These are phyloP conservation scores for Selenia dentaria DNA, from an alignment of 2,888 invertebrate genomes.

Conservation along the genomic window DNA sequence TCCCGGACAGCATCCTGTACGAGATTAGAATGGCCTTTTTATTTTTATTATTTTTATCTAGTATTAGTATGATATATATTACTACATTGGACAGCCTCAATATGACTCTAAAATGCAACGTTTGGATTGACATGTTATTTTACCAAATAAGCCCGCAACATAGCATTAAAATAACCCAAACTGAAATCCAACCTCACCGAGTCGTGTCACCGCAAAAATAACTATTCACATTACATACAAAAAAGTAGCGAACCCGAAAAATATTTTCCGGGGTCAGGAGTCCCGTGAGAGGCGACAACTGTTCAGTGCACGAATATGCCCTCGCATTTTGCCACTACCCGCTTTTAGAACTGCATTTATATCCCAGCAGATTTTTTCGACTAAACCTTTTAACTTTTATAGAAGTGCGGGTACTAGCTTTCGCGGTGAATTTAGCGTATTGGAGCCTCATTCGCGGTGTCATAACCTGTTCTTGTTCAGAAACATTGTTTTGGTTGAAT, in stretches of 20 bases:
- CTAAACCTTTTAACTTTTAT: slow-evolving; percentile 81
- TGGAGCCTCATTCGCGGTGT: slow-evolving; percentile 25
- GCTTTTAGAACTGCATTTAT: slow-evolving; percentile 70
- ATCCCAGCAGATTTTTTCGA: slow-evolving; percentile 64
- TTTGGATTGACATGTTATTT: too few relatives aligned
- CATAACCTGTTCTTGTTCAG: slow-evolving; percentile 11
- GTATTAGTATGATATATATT: too few relatives aligned
- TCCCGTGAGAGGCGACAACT: slow-evolving; percentile 68
- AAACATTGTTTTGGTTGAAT: slow-evolving; percentile 5
- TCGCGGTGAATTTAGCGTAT: slow-evolving; percentile 54
- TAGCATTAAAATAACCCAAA: not conserved
- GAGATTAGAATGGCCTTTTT: too few relatives aligned
- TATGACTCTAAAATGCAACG: too few relatives aligned
- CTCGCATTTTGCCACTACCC: slow-evolving; percentile 54
- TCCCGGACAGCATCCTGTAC: too few relatives aligned
- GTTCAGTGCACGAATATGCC: slow-evolving; percentile 50
- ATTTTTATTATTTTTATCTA: too few relatives aligned
- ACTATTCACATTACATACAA: slow-evolving; percentile 45
- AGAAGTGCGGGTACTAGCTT: slow-evolving; percentile 64
- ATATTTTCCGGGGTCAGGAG: slow-evolving; percentile 58
- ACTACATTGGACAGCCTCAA: too few relatives aligned
- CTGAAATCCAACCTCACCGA: slow-evolving; percentile 12
- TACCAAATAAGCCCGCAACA: too few relatives aligned
- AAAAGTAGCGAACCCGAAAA: slow-evolving; percentile 49
- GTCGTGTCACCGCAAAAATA: slow-evolving; percentile 36